Base-by-base conservation (phyloP, 2,797 vertebrate species). In the Sarcophilus harrisii region DNA sequence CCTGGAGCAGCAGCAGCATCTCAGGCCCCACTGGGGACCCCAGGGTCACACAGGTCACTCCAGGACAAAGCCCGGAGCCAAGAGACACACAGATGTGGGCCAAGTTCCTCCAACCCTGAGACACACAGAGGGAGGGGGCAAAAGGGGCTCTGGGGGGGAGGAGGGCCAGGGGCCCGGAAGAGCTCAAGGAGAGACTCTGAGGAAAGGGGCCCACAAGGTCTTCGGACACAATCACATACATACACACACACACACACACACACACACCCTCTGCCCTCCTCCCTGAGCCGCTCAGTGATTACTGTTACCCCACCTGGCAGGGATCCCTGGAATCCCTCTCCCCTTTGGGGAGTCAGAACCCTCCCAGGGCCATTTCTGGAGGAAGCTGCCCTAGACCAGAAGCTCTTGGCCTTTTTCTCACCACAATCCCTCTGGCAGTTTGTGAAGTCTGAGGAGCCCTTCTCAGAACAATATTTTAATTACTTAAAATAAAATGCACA, bases 71-170 rank as follows among this genome's bases (percentile, higher is more conserved):
- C 9, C 73, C 2, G 24, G 66, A 45, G 32, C 45, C 38, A 45
- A 27, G 38, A 87, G 11, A 27, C 38, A 27, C 0, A 12, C 10
- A 6, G 18, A 38, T 0, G 9, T 3, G 21, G 73, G 21, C 73
- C 9, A 6, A 45, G 38, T 2, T 21, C 9, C n/a, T 0, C 18
- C 38, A 81, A 18, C n/a, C 9, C 24, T 0, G 0, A 81, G 73
- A 24, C n/a, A 49, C 49, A 2, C n/a, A n/a, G 38, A 0, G 5
- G n/a, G 2, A 9, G 24, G 73, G 38, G 45, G 54, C 32, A 73
- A 66, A 21, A 73, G 21, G n/a, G 18, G 21, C 2, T 73, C 62
- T 73, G 18, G 66, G n/a, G n/a, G 49, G n/a, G 18, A 73, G 16
- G 38, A 6, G 2, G n/a, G 21, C 1, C 6, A 66, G n/a, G n/a